These are phyloP conservation scores for Sciurus vulgaris DNA, from an alignment of 2,797 vertebrate genomes.

Conservation along the genomic window DNA sequence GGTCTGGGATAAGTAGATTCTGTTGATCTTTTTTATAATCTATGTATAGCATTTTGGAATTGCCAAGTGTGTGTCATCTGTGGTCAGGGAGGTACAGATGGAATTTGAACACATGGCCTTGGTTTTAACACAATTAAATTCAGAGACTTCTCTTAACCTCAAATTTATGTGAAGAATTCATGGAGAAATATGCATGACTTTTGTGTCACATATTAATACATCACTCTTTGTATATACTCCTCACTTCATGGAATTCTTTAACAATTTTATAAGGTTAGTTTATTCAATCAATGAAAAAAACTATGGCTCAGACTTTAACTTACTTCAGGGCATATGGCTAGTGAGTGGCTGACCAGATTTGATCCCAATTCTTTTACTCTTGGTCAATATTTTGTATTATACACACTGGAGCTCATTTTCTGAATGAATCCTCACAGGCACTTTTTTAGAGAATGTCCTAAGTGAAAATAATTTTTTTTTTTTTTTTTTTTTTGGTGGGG, in stretches of 20 bases:
- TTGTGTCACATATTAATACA: not conserved
- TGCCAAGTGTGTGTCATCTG: not conserved
- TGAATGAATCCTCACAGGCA: not conserved
- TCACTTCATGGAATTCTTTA: not conserved
- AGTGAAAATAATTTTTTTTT: not conserved
- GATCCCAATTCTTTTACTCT: not conserved
- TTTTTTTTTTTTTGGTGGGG: too few relatives aligned
- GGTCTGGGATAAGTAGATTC: not conserved
- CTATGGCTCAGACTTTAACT: not conserved
- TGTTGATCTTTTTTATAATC: not conserved
- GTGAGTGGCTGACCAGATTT: not conserved
- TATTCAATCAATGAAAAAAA: not conserved
- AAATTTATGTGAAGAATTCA: not conserved
- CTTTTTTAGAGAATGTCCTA: not conserved
- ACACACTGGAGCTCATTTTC: not conserved
- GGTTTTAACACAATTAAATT: constrained; percentile 16
- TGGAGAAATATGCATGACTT: not conserved
- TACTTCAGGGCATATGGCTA: not conserved
- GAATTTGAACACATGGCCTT: not conserved
- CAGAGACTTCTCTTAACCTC: not conserved
- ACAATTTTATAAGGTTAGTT: not conserved
- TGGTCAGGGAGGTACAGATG: not conserved
- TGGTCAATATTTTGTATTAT: not conserved
- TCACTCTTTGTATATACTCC: not conserved
- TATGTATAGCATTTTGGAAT: not conserved